Conservation (phyloP, 2,888 invertebrate genomes). For the Zootermopsis nevadensis region DNA sequence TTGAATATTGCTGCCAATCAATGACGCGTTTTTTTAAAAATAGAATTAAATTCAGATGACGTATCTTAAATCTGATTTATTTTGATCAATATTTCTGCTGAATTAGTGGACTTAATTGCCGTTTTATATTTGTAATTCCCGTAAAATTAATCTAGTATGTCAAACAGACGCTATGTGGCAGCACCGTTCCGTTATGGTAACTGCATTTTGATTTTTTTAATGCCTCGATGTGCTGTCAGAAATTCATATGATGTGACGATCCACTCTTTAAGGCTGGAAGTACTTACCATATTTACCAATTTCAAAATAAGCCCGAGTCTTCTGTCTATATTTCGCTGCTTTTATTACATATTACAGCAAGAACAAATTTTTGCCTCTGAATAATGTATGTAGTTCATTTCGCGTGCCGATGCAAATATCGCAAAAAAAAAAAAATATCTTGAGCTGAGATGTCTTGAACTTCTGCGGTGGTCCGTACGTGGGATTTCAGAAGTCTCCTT, state of each 20-base stretch:
- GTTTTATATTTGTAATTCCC: background rate
- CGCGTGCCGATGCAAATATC: conserved; percentile 28
- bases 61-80: background rate
- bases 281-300: conserved; percentile 10
- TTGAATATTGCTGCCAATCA: too few relatives aligned
- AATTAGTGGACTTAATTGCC: background rate
- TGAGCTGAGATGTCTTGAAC: conserved; percentile 5
- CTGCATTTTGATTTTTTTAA: background rate
- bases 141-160: background rate
- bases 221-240: background rate
- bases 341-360: conserved; percentile 35
- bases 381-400: conserved; percentile 42
- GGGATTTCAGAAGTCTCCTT: background rate
- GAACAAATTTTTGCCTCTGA: conserved; percentile 32
- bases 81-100: background rate
- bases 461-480: conserved; percentile 11
- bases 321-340: background rate
- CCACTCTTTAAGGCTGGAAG: background rate
- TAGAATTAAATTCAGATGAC: too few relatives aligned
- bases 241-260: background rate
- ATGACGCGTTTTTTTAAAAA: too few relatives aligned
- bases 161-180: background rate
- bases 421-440: background rate
- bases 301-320: conserved; percentile 20
- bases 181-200: background rate